These are phyloP conservation scores for Halcyon chelicuti DNA, from an alignment of 2,797 vertebrate species.

Conservation along the genomic window DNA sequence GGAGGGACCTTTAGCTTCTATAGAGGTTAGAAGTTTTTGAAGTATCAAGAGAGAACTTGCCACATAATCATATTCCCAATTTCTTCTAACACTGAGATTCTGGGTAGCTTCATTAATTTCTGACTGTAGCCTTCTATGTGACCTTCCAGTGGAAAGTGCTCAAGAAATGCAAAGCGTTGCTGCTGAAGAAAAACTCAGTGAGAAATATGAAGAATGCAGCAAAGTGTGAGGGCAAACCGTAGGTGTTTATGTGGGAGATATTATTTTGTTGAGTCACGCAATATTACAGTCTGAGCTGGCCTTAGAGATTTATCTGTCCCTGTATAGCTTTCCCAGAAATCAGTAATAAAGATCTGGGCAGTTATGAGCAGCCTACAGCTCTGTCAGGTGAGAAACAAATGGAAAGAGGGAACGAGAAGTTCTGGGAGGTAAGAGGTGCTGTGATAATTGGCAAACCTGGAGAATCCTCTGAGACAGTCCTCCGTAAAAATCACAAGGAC, in stretches of 20 bases:
- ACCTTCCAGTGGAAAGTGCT: neutral
- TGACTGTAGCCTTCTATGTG: neutral
- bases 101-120: neutral
- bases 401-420: neutral
- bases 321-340: neutral
- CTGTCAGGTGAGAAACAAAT: neutral
- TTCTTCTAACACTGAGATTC: neutral
- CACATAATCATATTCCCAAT: neutral
- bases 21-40: neutral
- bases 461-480: neutral
- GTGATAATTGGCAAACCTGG: neutral
- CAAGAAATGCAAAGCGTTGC: neutral
- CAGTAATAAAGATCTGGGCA: neutral
- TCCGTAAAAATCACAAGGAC: neutral
- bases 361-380: neutral
- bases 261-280: neutral
- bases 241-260: neutral
- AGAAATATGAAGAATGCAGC: neutral
- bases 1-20: neutral
- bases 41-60: neutral
- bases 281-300: neutral
- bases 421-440: neutral
- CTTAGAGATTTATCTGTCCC: slow-evolving; percentile 7
- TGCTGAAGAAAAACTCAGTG: neutral
- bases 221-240: neutral